Conservation (phyloP, 2,888 invertebrate species). For the Phortica okadai region DNA sequence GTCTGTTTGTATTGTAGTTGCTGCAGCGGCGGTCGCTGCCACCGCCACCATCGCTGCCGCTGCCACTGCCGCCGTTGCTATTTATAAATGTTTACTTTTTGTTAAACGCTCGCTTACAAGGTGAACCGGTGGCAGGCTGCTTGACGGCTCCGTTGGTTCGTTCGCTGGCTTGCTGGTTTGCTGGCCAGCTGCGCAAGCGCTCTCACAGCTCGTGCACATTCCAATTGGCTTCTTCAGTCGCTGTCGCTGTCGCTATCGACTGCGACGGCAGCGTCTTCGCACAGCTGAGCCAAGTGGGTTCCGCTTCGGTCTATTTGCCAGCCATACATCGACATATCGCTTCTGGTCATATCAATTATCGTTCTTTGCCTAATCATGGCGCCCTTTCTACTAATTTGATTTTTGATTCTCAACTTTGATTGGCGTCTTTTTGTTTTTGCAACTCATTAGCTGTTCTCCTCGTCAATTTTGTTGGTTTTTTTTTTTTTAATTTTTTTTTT, state of each 20-base stretch:
- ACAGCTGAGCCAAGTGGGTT: no score
- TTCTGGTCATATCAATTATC: no score
- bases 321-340: no score
- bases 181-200: constrained; percentile 24
- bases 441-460: not conserved
- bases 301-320: no score
- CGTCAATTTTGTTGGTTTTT: no score
- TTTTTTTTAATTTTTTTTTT: no score
- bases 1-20: not conserved
- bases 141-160: not conserved
- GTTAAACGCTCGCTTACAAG: constrained; percentile 58
- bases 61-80: constrained; percentile 43
- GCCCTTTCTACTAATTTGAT: no score
- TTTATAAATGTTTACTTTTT: constrained; percentile 55
- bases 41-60: not conserved
- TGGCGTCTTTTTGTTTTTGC: no score
- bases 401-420: no score
- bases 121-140: constrained; percentile 57
- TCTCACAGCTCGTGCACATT: not conserved
- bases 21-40: not conserved
- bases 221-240: constrained; percentile 9
- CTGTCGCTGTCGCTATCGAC: not conserved
- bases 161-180: not conserved
- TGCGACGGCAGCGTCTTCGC: not conserved
- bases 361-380: no score